phyloP scores from a whole-genome alignment of 2,797 vertebrate genomes.

The Eulemur mongoz region DNA sequence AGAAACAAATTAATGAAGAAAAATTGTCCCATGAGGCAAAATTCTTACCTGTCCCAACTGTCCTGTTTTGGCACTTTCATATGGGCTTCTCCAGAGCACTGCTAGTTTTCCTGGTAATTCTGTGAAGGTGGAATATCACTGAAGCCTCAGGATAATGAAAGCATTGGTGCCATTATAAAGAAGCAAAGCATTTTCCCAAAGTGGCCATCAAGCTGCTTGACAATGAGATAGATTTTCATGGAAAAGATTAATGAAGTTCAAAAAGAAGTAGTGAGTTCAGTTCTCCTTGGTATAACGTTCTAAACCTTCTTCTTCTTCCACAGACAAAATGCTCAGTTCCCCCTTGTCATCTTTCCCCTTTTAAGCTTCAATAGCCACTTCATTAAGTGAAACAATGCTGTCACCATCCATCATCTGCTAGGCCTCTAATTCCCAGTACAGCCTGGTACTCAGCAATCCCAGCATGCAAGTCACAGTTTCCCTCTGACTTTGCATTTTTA shows the following conservation, averaged over 20 bases:
- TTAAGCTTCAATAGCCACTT: slow-evolving; percentile 54
- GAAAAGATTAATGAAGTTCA: slow-evolving; percentile 62
- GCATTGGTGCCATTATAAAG: background rate
- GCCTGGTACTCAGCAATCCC: background rate
- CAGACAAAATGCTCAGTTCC: background rate
- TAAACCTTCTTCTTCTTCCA: slow-evolving; percentile 26
- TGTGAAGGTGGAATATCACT: background rate
- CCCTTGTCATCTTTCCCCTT: slow-evolving; percentile 24
- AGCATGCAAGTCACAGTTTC: background rate
- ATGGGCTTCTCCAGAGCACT: background rate
- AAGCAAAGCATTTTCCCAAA: slow-evolving; percentile 38
- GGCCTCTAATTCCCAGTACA: background rate
- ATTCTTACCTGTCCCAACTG: background rate
- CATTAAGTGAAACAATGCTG: slow-evolving; percentile 51
- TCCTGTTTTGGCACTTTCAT: background rate
- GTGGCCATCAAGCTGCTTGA: slow-evolving; percentile 10
- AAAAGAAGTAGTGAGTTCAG: slow-evolving; percentile 28
- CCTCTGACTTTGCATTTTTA: slow-evolving; percentile 49
- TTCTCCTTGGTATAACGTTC: background rate
- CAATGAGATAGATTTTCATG: slow-evolving; percentile 29
- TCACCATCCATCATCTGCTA: slow-evolving; percentile 3
- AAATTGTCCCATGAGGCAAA: background rate
- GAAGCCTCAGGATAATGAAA: background rate
- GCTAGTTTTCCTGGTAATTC: background rate
- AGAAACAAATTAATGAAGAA: slow-evolving; percentile 15